Evolutionary conservation across 1,140 invertebrate species (phyloP).

Genomic region (Macrobrachium rosenbergii): DNA sequence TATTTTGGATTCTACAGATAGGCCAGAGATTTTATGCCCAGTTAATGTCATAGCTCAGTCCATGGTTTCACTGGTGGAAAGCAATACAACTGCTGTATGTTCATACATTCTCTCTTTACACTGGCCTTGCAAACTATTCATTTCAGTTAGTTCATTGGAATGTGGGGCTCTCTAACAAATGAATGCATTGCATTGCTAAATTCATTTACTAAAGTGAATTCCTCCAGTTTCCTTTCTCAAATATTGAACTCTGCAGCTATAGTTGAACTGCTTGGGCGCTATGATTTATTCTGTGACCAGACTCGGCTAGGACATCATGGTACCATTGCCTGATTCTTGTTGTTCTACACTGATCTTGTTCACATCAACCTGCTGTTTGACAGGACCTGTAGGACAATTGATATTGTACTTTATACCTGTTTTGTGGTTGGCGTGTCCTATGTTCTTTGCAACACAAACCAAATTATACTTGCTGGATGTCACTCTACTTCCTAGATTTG

Average conservation of each 20-base stretch:
- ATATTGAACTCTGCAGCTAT: too few species aligned
- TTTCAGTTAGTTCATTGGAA: too few species aligned
- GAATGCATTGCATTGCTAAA: too few species aligned
- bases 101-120: background rate
- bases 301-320: background rate
- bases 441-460: background rate
- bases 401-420: too few species aligned
- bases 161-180: background rate
- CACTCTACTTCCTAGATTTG: background rate
- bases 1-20: background rate
- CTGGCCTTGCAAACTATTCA: too few species aligned
- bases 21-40: background rate
- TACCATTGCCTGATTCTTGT: background rate
- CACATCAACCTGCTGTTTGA: background rate
- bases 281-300: background rate
- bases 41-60: background rate
- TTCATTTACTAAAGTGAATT: too few species aligned
- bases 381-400: too few species aligned
- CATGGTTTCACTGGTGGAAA: background rate
- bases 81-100: background rate
- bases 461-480: background rate
- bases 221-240: background rate
- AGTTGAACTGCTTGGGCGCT: too few species aligned
- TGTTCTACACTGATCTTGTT: background rate
- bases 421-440: too few species aligned